Evolutionary conservation across 2,113 vertebrate species (phyloP).

Genomic region (Semnornis frantzii): DNA sequence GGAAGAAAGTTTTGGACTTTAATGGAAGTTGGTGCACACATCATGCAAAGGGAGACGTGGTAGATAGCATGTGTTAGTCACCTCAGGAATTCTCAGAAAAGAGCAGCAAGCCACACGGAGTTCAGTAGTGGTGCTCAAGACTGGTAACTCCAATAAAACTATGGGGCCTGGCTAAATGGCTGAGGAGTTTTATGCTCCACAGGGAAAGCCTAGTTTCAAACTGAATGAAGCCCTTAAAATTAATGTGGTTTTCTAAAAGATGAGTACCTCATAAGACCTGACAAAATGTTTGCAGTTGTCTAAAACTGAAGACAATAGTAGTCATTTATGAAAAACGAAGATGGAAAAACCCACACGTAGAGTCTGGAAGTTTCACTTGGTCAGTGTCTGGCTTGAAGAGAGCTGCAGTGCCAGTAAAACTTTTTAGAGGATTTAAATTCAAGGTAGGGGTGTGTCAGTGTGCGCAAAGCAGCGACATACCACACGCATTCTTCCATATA

Average conservation of each 20-base stretch:
- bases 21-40: background rate
- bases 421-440: background rate
- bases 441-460: background rate
- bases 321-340: background rate
- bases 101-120: background rate
- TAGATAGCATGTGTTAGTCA: background rate
- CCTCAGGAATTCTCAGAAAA: background rate
- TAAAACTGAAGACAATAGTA: background rate
- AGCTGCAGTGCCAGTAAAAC: background rate
- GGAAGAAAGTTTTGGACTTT: background rate
- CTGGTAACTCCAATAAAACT: background rate
- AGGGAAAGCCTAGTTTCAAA: background rate
- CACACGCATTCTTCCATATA: slow-evolving; percentile 17
- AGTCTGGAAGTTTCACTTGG: background rate
- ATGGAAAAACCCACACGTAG: fast-evolving
- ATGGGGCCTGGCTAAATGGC: background rate
- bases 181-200: background rate
- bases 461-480: background rate
- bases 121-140: background rate
- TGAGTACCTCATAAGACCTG: background rate
- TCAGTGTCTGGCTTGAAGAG: background rate
- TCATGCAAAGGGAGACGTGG: background rate
- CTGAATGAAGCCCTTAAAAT: background rate
- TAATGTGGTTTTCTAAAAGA: background rate
- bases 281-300: background rate